Percentiles rank a stretch among this genome's conserved stretches.
phyloP scores from a whole-genome alignment of 2,797 vertebrate species.

The Phyllotis vaccarum region DNA sequence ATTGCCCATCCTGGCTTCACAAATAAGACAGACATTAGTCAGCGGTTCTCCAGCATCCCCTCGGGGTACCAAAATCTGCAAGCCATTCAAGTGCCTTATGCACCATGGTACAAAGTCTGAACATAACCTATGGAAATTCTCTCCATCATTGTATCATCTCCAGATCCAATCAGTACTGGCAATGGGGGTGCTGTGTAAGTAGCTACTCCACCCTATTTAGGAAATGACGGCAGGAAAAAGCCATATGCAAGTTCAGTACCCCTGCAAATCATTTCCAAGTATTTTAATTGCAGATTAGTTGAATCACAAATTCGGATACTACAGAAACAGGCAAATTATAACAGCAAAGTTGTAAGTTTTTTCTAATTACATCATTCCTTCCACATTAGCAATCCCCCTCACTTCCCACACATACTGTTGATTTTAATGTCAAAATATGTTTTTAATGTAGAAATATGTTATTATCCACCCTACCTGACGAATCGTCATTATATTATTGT shows the following conservation, averaged over 20 bases:
- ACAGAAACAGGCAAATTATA: neutral
- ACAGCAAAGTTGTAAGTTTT: constrained; percentile 29
- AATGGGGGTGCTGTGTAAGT: neutral
- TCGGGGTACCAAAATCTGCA: neutral
- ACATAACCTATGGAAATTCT: neutral
- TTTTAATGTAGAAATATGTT: neutral
- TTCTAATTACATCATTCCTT: constrained; percentile 45
- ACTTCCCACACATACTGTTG: too few relatives aligned
- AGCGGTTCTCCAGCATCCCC: neutral
- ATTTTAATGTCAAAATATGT: neutral
- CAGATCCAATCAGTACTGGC: neutral
- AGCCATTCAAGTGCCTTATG: neutral
- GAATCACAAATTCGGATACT: neutral
- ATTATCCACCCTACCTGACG: neutral
- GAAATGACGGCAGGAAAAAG: neutral
- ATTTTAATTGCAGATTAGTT: constrained; percentile 2
- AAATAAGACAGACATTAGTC: neutral
- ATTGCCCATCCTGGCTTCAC: neutral
- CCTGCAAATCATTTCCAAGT: neutral
- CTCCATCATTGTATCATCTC: neutral
- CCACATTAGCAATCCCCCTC: neutral
- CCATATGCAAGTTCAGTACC: neutral
- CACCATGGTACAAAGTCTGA: too few relatives aligned
- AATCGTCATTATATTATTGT: neutral
- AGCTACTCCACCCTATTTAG: neutral